Evolutionary conservation across 2,888 invertebrate species (phyloP), one percentile per base, ranked within the genome.

Genomic region (Bruchidius siliquastri): DNA sequence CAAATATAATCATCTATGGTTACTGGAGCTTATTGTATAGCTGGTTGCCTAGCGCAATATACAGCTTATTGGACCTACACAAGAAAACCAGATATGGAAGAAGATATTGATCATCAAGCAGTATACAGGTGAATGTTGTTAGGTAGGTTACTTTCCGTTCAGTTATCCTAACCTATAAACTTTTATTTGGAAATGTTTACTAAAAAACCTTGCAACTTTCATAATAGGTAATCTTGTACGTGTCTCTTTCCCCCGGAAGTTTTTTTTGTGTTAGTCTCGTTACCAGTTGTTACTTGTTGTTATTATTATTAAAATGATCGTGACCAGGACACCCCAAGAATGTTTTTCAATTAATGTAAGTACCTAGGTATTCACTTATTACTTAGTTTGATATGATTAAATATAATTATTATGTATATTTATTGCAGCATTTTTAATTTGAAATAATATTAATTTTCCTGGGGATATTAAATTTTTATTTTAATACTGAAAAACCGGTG

Each of bases 31-130:
- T 13, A 1, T 18, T 49, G 72, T 68, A 70, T 66, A 13, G 22
- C 70, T 75, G 76, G 77, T 77, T 75, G 77, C 74, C 74, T 77
- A 76, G 2, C 68, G 1, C 1, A 1, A 1, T 49, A 49, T 49
- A 8, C 18, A 13, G 13, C 49, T 13, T 13, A 8, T 13, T 26
- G 26, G 49, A 13, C 49, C 3, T 13, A 49, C n/a, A 49, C 49
- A 49, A 13, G 49, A 13, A 74, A 73, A 72, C 77, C 76, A 70
- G 74, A 78, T 76, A 79, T 77, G 78, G 79, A 76, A 79, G 80
- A 82, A 79, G 78, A 80, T 79, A 81, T 81, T 78, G 80, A 80
- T 81, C 81, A 78, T 73, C 75, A 77, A 81, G 82, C 81, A 83
- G 83, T 49, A 49, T 49, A 49, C 49, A 13, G 49, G 49, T 49